Conservation (phyloP, 2,797 vertebrate genomes). For the Emys orbicularis region DNA sequence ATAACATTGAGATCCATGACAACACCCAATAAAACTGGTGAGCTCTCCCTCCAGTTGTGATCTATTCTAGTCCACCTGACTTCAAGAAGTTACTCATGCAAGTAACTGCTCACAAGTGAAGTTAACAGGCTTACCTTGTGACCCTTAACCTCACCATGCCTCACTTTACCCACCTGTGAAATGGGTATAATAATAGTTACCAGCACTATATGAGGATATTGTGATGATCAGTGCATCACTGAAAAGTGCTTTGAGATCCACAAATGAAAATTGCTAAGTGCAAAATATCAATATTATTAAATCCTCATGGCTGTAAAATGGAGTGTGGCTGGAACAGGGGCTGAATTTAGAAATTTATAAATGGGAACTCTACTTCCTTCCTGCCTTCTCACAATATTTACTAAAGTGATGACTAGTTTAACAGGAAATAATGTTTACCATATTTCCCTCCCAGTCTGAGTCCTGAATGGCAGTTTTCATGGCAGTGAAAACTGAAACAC, state of each 20-base stretch:
- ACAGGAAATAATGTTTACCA: not conserved
- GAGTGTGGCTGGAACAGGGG: not conserved
- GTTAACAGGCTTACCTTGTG: not conserved
- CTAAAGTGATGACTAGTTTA: not conserved
- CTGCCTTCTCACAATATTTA: not conserved
- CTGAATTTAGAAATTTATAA: not conserved
- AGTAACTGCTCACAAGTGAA: not conserved
- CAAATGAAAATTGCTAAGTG: not conserved
- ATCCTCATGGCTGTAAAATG: not conserved
- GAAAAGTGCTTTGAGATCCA: not conserved
- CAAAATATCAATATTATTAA: not conserved
- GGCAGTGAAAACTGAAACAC: not conserved
- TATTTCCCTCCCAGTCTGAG: not conserved
- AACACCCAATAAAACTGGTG: not conserved
- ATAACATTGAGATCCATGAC: not conserved
- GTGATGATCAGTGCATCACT: not conserved
- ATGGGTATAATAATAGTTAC: not conserved
- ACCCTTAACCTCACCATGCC: not conserved
- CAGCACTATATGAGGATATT: not conserved
- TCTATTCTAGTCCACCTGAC: not conserved
- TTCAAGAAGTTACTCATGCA: not conserved
- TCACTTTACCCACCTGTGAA: not conserved
- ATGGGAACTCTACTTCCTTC: not conserved
- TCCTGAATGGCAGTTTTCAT: not conserved
- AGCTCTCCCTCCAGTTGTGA: not conserved